phyloP scores from a whole-genome alignment of 2,888 invertebrate species.

The Tuberolachnus salignus region DNA sequence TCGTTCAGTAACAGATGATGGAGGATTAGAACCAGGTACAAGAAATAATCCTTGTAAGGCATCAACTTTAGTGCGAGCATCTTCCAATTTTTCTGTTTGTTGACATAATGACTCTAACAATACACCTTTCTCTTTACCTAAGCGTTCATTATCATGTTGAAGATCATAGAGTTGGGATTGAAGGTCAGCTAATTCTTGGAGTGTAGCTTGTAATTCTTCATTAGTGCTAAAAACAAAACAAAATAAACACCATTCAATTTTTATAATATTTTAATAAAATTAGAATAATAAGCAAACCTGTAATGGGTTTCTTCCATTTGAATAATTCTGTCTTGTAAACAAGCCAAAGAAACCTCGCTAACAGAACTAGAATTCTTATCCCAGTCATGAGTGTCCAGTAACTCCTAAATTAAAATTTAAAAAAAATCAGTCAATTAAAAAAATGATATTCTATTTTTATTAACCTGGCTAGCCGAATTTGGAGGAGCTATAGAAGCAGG shows the following conservation, averaged over 20 bases:
- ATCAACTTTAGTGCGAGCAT: slow-evolving; percentile 82
- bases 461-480: slow-evolving; percentile 59
- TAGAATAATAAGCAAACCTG: slow-evolving; percentile 63
- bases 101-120: slow-evolving; percentile 87
- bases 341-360: slow-evolving; percentile 89
- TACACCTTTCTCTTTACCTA: slow-evolving; percentile 87
- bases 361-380: slow-evolving; percentile 87
- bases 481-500: slow-evolving; percentile 75
- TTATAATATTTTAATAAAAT: no score
- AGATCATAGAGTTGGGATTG: slow-evolving; percentile 69
- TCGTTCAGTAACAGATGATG: slow-evolving; percentile 69
- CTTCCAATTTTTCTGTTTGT: slow-evolving; percentile 90
- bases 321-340: slow-evolving; percentile 89
- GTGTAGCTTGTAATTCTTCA: slow-evolving; percentile 90
- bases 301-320: slow-evolving; percentile 92
- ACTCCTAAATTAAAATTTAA: slow-evolving; percentile 54
- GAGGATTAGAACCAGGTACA: slow-evolving; percentile 65
- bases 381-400: slow-evolving; percentile 70
- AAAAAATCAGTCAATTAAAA: background rate
- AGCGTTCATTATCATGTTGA: slow-evolving; percentile 67
- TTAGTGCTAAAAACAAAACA: slow-evolving; percentile 85
- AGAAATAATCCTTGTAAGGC: slow-evolving; percentile 80
- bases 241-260: slow-evolving; percentile 48
- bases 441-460: background rate
- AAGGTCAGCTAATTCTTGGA: slow-evolving; percentile 89